Evolutionary conservation across 2,113 vertebrate genomes (phyloP), one percentile per base, ranked within the genome.

Genomic region (Podocnemis expansa): DNA sequence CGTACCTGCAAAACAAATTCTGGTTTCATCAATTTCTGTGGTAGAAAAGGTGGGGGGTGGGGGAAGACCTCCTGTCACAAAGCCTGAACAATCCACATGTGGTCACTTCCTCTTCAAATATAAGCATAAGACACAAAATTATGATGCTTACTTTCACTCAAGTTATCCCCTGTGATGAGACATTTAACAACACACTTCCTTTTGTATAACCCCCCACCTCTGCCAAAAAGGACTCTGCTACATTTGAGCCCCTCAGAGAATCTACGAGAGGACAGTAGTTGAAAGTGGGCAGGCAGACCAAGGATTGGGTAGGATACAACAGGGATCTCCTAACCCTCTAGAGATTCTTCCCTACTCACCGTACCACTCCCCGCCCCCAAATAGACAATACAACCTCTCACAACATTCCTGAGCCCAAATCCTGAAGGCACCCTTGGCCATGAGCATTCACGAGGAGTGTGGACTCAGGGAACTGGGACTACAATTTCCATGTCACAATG

Each of bases 401-500:
- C 9, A 70, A 38, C 21, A 38, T 38, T 70, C n/a, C n/a, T 21
- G 34, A 70, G 19, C 2, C 38, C 38, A 70, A 70, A 38, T 38
- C 31, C 60, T 67, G 34, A 34, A n/a, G n/a, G 31, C 34, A 67
- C 8, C 8, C 16, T 52, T 52, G 13, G 17, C 51, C 51, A 52
- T 52, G 16, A 52, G 51, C 17, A 13, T 4, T 52, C 51, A 3
- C n/a, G 21, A 21, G n/a, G 21, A 38, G 38, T 21, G 63, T 84
- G 78, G 2, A 41, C 3, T 1, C 21, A 5, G 29, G 25, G 54
- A 8, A 3, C 47, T 47, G 25, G 25, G 17, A 4, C 8, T 3
- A 2, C 4, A 7, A 17, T 38, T 13, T 12, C 27, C n/a, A 3
- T 34, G 24, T 17, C 34, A 45, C 0, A 2, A 3, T 55, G 19